Percentiles rank a stretch among this genome's conserved stretches.
Evolutionary conservation across 1,140 invertebrate genomes (phyloP).

Genomic region (Drosophila murphyi): DNA sequence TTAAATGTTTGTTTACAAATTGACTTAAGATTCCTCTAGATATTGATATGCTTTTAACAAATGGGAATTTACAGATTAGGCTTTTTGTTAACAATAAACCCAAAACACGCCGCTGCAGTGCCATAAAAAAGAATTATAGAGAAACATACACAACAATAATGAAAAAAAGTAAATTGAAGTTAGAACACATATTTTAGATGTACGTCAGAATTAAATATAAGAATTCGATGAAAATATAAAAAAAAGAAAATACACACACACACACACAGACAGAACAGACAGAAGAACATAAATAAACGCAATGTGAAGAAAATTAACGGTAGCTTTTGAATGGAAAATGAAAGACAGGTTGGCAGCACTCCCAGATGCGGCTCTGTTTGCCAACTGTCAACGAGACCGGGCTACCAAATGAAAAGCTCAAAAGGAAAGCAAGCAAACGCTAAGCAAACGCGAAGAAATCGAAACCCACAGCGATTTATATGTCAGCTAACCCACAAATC

Average conservation of each 20-base stretch:
- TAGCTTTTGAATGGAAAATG: background rate
- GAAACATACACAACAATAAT: constrained; percentile 35
- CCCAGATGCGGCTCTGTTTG: constrained; percentile 41
- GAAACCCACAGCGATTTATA: constrained; percentile 67
- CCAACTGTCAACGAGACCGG: constrained; percentile 17
- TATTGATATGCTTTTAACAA: no score
- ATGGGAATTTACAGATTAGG: no score
- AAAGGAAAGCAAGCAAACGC: constrained; percentile 27
- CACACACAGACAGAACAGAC: constrained; percentile 15
- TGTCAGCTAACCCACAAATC: constrained; percentile 53
- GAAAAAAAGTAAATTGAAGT: constrained; percentile 21
- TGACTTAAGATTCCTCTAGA: no score
- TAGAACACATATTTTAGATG: constrained; percentile 77
- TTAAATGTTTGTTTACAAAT: no score
- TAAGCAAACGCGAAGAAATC: constrained; percentile 49
- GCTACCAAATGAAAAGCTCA: constrained; percentile 21
- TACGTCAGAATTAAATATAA: constrained; percentile 79
- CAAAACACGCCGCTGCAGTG: constrained; percentile 36
- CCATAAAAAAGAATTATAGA: constrained; percentile 15
- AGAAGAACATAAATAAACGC: constrained; percentile 48
- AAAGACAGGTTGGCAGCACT: constrained; percentile 42
- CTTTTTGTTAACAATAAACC: no score
- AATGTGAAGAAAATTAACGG: constrained; percentile 46
- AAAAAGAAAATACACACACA: background rate
- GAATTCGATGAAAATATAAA: constrained; percentile 39